Evolutionary conservation across 2,888 invertebrate species (phyloP).

Genomic region (Incurvaria masculella): DNA sequence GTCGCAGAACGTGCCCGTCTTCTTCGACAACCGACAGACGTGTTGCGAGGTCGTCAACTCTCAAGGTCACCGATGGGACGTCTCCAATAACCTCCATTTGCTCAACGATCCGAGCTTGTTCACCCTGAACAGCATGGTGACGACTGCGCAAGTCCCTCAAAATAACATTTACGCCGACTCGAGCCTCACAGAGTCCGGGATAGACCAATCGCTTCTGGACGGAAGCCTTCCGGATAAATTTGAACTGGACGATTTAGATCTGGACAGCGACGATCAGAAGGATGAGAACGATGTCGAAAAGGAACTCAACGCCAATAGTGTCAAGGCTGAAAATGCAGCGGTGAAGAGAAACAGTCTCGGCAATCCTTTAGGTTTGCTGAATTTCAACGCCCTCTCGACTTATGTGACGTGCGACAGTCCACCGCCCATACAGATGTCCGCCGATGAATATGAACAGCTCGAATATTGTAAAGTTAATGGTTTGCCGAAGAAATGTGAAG

Average conservation of each 20-base stretch:
- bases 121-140: slow-evolving; percentile 47
- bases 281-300: slow-evolving; percentile 15
- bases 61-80: slow-evolving; percentile 67
- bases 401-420: slow-evolving; percentile 79
- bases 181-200: slow-evolving; percentile 56
- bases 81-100: slow-evolving; percentile 59
- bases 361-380: slow-evolving; percentile 30
- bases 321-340: neutral
- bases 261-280: slow-evolving; percentile 33
- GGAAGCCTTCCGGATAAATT: slow-evolving; percentile 27
- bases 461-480: slow-evolving; percentile 70
- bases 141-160: slow-evolving; percentile 39
- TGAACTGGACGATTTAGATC: slow-evolving; percentile 20
- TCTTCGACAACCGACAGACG: slow-evolving; percentile 46
- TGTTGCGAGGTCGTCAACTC: slow-evolving; percentile 61
- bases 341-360: neutral
- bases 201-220: slow-evolving; percentile 52
- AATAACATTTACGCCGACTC: slow-evolving; percentile 51
- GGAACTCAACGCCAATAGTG: neutral
- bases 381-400: slow-evolving; percentile 54
- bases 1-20: slow-evolving; percentile 24
- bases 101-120: slow-evolving; percentile 51
- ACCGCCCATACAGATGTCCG: slow-evolving; percentile 74
- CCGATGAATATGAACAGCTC: slow-evolving; percentile 70
- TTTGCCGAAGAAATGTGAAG: slow-evolving; percentile 64